These are phyloP conservation scores for Darevskia mixta DNA, from an alignment of 2,797 vertebrate species.

Conservation along the genomic window DNA sequence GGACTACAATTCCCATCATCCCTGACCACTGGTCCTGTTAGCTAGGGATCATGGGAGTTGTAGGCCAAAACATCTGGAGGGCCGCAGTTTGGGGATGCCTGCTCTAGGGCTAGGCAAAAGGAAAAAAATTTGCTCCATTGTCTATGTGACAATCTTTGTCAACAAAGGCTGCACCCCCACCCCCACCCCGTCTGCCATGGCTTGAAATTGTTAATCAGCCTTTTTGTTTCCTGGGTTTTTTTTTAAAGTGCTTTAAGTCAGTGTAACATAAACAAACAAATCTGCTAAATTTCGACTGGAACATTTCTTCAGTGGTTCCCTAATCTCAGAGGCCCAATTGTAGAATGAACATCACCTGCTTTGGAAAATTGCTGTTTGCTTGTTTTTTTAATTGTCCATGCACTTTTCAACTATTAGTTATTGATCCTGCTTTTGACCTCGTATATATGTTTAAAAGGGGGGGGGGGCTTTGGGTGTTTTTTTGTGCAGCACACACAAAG, in stretches of 20 bases:
- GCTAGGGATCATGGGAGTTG: no score
- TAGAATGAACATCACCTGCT: neutral
- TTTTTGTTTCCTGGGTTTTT: neutral
- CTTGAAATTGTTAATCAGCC: neutral
- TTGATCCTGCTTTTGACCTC: constrained; percentile 23
- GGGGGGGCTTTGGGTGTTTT: neutral
- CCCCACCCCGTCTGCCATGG: neutral
- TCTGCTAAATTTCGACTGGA: neutral
- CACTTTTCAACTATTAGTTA: constrained; percentile 35
- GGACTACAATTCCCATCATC: no score
- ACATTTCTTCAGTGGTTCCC: neutral
- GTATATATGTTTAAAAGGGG: neutral
- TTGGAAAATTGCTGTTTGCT: neutral
- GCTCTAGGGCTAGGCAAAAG: no score
- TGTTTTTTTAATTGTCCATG: neutral
- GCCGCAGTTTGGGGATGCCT: no score
- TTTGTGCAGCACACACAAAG: neutral
- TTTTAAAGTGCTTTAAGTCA: neutral
- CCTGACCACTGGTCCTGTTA: no score
- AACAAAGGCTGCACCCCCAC: no score
- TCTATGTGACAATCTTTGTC: neutral
- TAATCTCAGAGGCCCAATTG: neutral
- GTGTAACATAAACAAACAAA: neutral
- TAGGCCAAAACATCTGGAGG: no score
- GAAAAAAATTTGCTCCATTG: no score